Evolutionary conservation across 2,797 vertebrate species (phyloP), one percentile per base, ranked within the genome.

Genomic region (Rhodeus uyekii): DNA sequence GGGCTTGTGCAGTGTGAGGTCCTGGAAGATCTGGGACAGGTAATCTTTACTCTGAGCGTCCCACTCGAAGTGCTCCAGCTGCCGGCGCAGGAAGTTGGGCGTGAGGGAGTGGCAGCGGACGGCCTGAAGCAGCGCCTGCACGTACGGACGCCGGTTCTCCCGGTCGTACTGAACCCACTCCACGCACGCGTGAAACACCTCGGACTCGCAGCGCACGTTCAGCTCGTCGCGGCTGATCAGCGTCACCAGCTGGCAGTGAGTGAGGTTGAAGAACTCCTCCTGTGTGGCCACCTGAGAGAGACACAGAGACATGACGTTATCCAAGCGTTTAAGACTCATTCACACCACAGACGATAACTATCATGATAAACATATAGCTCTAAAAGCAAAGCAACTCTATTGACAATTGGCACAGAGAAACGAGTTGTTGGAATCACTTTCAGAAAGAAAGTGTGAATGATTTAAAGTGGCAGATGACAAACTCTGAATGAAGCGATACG

Each of bases 61-160:
- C 60, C 93, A 93, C 19, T 96, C 95, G 0, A 98, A 96, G 29
- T 96, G 96, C 89, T 98, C 97, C 0, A 99, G 96, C 88, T 99
- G 98, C 0, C 94, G 91, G 88, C 98, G 96, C 63, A 99, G 95
- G 93, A 99, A 99, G 87, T 94, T 95, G 0, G 98, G 98, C 0
- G 96, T 97, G 73, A 99, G 96, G 0, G 96, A 95, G 85, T 99
- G 98, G 93, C 98, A 99, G 87, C 98, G 97, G 24, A 99, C 97
- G 0, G 97, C 97, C 76, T 96, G 95, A 0, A 99, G 95, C 69
- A 99, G 92, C 0, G 98, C 97, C 77, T 96, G 96, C 0, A 98
- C 94, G 1, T 96, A 98, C 0, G 94, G 96, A 0, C 96, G 94
- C 0, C 97, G 93, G 87, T 93, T 94, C 82, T 95, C 93, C 0